A percentile compares a stretch with the other conserved stretches of the same genome.
These are phyloP conservation scores for Ciconia stormi DNA, from an alignment of 2,113 vertebrate genomes.

Conservation along the genomic window DNA sequence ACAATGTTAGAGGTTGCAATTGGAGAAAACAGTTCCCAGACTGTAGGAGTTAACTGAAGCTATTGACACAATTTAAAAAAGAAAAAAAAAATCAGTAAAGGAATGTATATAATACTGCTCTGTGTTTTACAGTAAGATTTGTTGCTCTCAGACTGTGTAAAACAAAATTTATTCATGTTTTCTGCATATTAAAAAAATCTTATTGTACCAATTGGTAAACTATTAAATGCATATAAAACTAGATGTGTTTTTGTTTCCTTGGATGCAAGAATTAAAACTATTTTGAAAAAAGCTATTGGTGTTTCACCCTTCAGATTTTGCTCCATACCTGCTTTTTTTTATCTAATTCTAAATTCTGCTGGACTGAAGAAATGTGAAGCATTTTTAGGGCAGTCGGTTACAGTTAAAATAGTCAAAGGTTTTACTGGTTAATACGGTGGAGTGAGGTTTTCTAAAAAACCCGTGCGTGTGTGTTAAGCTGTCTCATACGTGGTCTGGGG, in stretches of 20 bases:
- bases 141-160: constrained; percentile 90
- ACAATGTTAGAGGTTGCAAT: constrained; percentile 69
- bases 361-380: background rate
- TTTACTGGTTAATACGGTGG: accelerated
- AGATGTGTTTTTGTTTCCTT: constrained; percentile 66
- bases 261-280: constrained; percentile 42
- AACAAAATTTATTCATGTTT: constrained; percentile 91
- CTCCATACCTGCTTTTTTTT: background rate
- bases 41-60: constrained; percentile 79
- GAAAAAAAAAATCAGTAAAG: constrained; percentile 76
- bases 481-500: accelerated
- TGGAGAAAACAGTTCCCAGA: constrained; percentile 73
- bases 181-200: constrained; percentile 90
- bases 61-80: constrained; percentile 74
- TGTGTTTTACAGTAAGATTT: constrained; percentile 89
- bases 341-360: background rate
- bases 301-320: background rate
- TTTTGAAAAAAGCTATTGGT: background rate
- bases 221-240: constrained; percentile 90
- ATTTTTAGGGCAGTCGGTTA: background rate
- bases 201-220: constrained; percentile 91
- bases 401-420: background rate
- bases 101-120: constrained; percentile 89
- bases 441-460: accelerated
- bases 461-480: accelerated